phyloP scores from a whole-genome alignment of 2,888 invertebrate species.

The Myopa testacea region DNA sequence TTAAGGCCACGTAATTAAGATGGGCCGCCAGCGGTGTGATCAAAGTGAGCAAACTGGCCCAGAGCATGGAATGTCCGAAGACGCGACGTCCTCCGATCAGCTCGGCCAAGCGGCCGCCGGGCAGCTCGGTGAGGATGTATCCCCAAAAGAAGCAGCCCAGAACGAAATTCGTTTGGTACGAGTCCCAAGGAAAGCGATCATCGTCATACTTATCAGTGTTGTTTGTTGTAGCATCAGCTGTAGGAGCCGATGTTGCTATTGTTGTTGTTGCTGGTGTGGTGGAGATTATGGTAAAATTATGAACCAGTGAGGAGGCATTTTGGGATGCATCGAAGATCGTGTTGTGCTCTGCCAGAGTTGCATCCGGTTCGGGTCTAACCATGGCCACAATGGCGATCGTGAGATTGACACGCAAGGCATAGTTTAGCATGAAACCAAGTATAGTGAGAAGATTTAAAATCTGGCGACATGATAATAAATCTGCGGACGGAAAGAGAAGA shows the following conservation, averaged over 20 bases:
- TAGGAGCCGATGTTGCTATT: constrained; percentile 37
- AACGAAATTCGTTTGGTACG: constrained; percentile 82
- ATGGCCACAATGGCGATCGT: constrained; percentile 89
- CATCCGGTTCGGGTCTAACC: constrained; percentile 69
- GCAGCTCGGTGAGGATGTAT: constrained; percentile 88
- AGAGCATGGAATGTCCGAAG: constrained; percentile 87
- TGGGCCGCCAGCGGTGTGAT: constrained; percentile 83
- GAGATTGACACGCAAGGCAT: constrained; percentile 87
- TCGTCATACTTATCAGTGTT: constrained; percentile 47
- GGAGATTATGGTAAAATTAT: constrained; percentile 33
- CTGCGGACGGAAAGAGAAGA: constrained; percentile 63
- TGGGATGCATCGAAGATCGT: constrained; percentile 24
- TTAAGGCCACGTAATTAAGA: constrained; percentile 76
- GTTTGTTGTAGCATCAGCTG: constrained; percentile 43
- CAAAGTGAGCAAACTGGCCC: constrained; percentile 84
- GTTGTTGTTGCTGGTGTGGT: constrained; percentile 34
- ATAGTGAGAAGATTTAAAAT: constrained; percentile 87
- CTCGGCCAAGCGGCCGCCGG: constrained; percentile 88
- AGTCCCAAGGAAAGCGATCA: constrained; percentile 81
- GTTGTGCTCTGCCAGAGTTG: constrained; percentile 13
- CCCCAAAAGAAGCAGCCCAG: constrained; percentile 94
- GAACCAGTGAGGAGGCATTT: neutral
- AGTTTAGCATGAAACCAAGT: constrained; percentile 90
- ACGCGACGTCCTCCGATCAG: constrained; percentile 84
- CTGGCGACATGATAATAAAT: constrained; percentile 81